Evolutionary conservation across 2,113 vertebrate genomes (phyloP).

Genomic region (Entomyzon cyanotis): DNA sequence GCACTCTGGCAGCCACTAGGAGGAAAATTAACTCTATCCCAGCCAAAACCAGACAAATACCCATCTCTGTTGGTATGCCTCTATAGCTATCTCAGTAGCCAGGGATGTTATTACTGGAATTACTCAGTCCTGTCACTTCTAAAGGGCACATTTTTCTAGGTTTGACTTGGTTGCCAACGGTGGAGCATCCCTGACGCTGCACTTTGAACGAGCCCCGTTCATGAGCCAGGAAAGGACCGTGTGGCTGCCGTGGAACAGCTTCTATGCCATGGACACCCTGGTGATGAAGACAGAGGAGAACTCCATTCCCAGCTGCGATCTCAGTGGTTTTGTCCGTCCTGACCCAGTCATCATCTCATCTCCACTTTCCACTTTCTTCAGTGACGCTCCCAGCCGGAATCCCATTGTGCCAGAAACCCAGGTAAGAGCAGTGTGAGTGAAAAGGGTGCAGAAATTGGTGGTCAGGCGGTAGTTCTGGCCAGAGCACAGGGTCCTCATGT

Average conservation of each 20-base stretch:
- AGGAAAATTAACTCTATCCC: neutral
- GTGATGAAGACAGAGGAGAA: constrained; percentile 99
- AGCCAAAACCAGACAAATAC: neutral
- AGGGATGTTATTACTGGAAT: neutral
- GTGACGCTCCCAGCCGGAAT: constrained; percentile 87
- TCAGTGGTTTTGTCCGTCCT: constrained; percentile 94
- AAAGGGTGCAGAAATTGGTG: neutral
- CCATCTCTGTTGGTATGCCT: neutral
- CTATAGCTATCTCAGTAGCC: neutral
- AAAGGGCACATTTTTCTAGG: constrained; percentile 68
- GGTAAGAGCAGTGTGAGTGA: constrained; percentile 69
- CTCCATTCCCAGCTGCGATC: constrained; percentile 97
- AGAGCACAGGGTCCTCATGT: neutral
- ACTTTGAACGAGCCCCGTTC: constrained; percentile 95
- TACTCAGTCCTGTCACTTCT: constrained; percentile 12
- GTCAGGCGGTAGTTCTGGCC: neutral
- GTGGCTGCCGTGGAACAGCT: constrained; percentile 97
- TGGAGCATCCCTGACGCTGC: constrained; percentile 90
- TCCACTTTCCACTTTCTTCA: constrained; percentile 97
- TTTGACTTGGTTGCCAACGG: constrained; percentile 98
- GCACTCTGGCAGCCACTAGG: neutral
- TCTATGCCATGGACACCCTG: constrained; percentile 98
- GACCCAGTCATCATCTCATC: constrained; percentile 96
- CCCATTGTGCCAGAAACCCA: constrained; percentile 98
- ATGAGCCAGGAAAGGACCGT: constrained; percentile 97